These are phyloP conservation scores for Ctenochaetus hawaiiensis DNA, from an alignment of 2,797 vertebrate genomes.

Conservation along the genomic window DNA sequence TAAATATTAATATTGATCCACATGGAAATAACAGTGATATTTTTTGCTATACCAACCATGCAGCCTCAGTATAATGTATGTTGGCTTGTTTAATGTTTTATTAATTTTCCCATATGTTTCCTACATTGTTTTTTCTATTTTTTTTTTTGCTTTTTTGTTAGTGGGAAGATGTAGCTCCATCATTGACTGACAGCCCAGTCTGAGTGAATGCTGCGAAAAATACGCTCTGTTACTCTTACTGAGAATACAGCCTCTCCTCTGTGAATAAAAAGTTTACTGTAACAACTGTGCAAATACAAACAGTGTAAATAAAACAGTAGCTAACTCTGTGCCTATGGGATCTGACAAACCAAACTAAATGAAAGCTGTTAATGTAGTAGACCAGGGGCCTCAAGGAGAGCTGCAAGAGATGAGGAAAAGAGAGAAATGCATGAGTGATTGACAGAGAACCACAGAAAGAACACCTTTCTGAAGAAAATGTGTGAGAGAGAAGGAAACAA, in stretches of 20 bases:
- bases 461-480: constrained; percentile 41
- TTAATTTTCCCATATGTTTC: constrained; percentile 38
- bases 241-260: constrained; percentile 43
- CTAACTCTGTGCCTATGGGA: constrained; percentile 54
- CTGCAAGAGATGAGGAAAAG: neutral
- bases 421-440: constrained; percentile 22
- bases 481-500: constrained; percentile 6
- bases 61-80: neutral
- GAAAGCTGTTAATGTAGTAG: constrained; percentile 50
- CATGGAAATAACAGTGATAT: too few relatives aligned
- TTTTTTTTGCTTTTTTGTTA: constrained; percentile 15
- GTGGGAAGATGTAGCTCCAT: constrained; percentile 20
- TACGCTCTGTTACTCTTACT: constrained; percentile 25
- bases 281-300: constrained; percentile 63
- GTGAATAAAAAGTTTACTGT: constrained; percentile 60
- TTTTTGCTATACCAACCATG: too few relatives aligned
- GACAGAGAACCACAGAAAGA: constrained; percentile 56
- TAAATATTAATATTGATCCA: too few relatives aligned
- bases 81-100: constrained; percentile 47
- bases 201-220: constrained; percentile 33
- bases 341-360: constrained; percentile 55
- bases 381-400: constrained; percentile 38
- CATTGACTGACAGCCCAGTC: constrained; percentile 47
- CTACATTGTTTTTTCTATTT: neutral
- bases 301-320: constrained; percentile 67